Percentiles rank a stretch among this genome's conserved stretches.
Evolutionary conservation across 2,113 vertebrate species (phyloP).

Genomic region (Suricata suricatta): DNA sequence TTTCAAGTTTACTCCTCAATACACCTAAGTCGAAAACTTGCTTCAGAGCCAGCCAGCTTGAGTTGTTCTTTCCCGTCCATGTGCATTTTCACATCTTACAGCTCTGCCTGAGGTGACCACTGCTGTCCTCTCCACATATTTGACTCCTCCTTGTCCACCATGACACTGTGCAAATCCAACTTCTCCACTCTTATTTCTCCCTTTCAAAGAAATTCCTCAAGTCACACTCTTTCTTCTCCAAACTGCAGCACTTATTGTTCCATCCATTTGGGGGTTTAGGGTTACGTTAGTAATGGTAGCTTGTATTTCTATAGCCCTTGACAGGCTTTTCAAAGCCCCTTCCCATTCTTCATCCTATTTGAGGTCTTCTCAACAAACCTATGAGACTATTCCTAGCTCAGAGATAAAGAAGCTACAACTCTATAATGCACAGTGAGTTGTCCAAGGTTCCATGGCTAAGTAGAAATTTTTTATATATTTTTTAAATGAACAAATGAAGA

Average conservation of each 20-base stretch:
- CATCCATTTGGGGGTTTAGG: not conserved
- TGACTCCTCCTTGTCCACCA: not conserved
- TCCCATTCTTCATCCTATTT: not conserved
- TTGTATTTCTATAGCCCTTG: not conserved
- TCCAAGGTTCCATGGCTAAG: not conserved
- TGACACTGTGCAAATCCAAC: not conserved
- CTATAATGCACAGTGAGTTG: not conserved
- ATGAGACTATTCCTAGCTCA: not conserved
- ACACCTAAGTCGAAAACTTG: not conserved
- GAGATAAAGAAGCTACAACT: not conserved
- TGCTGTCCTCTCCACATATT: not conserved
- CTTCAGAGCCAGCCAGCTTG: not conserved
- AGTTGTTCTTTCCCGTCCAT: not conserved
- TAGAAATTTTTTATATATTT: not conserved
- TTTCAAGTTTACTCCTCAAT: not conserved
- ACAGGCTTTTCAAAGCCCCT: not conserved
- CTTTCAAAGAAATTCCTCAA: not conserved
- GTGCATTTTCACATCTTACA: not conserved
- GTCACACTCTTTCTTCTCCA: not conserved
- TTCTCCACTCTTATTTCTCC: not conserved
- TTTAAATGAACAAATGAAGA: slow-evolving; percentile 1
- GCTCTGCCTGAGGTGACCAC: not conserved
- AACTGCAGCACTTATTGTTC: not conserved
- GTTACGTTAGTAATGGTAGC: not conserved
- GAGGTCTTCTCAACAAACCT: not conserved